Evolutionary conservation across 2,888 invertebrate genomes (phyloP).

Genomic region (Limenitis camilla): DNA sequence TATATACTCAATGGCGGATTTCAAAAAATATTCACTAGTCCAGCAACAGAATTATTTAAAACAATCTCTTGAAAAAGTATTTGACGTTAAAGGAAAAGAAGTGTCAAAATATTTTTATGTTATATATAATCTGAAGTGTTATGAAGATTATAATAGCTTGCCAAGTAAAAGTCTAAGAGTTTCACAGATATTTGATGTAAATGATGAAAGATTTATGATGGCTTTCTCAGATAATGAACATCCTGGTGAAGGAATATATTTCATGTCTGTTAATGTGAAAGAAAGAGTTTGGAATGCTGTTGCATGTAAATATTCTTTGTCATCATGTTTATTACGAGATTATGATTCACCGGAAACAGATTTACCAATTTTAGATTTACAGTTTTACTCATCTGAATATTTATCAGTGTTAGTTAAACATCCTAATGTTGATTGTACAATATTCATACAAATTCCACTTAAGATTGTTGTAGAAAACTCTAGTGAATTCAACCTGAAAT

Average conservation of each 20-base stretch:
- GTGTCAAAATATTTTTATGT: slow-evolving; percentile 77
- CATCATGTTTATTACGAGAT: slow-evolving; percentile 54
- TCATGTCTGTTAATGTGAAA: slow-evolving; percentile 65
- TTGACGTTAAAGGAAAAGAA: slow-evolving; percentile 78
- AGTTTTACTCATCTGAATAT: slow-evolving; percentile 83
- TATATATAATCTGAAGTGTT: slow-evolving; percentile 69
- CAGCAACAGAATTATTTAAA: slow-evolving; percentile 86
- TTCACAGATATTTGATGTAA: slow-evolving; percentile 66
- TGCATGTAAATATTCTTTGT: slow-evolving; percentile 72
- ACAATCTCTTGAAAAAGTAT: slow-evolving; percentile 78
- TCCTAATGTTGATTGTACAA: slow-evolving; percentile 52
- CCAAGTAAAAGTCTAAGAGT: slow-evolving; percentile 47
- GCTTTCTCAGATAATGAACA: slow-evolving; percentile 60
- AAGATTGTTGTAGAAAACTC: slow-evolving; percentile 65
- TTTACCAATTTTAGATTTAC: slow-evolving; percentile 76
- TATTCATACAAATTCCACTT: slow-evolving; percentile 67
- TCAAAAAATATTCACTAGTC: slow-evolving; percentile 83
- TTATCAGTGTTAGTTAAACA: slow-evolving; percentile 82
- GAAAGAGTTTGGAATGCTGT: slow-evolving; percentile 55
- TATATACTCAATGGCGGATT: slow-evolving; percentile 84
- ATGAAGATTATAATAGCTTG: slow-evolving; percentile 40
- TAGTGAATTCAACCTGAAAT: slow-evolving; percentile 50
- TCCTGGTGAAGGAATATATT: slow-evolving; percentile 61
- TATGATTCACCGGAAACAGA: slow-evolving; percentile 34
- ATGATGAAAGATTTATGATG: slow-evolving; percentile 66